Evolutionary conservation across 1,140 invertebrate species (phyloP).

Genomic region (Lepidotrigona ventralis): DNA sequence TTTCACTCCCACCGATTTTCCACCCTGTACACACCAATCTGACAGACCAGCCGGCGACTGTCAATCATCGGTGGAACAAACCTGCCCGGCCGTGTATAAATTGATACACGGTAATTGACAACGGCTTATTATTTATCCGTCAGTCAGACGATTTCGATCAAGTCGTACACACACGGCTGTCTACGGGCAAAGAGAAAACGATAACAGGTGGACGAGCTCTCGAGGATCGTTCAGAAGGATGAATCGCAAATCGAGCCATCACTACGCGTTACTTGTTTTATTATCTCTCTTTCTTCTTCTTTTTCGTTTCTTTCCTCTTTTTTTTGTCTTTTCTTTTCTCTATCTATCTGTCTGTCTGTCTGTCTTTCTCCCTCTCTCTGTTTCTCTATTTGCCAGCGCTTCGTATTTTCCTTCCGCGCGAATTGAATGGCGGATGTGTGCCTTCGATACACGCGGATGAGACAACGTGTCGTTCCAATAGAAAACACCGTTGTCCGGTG

Average conservation of each 20-base stretch:
- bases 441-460: slow-evolving; percentile 31
- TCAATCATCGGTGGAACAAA: slow-evolving; percentile 74
- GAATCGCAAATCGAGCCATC: slow-evolving; percentile 10
- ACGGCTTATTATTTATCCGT: slow-evolving; percentile 74
- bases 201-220: not conserved
- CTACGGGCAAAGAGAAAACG: not conserved
- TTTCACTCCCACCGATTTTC: slow-evolving; percentile 17
- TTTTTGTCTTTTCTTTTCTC: not conserved
- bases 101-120: slow-evolving; percentile 74
- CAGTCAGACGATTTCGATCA: slow-evolving; percentile 67
- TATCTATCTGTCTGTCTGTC: not conserved
- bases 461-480: slow-evolving; percentile 47
- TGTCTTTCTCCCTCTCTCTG: no score
- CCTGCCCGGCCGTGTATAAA: slow-evolving; percentile 63
- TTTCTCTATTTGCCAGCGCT: not conserved
- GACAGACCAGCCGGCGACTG: slow-evolving; percentile 48
- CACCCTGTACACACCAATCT: slow-evolving; percentile 25
- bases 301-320: no score
- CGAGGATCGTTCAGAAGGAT: not conserved
- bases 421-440: slow-evolving; percentile 15
- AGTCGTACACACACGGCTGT: slow-evolving; percentile 1
- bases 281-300: not conserved
- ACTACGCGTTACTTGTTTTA: slow-evolving; percentile 19
- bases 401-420: slow-evolving; percentile 25
- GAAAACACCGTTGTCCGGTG: slow-evolving; percentile 47